These are phyloP conservation scores for Crenuchus spilurus DNA, from an alignment of 2,797 vertebrate species.

Conservation along the genomic window DNA sequence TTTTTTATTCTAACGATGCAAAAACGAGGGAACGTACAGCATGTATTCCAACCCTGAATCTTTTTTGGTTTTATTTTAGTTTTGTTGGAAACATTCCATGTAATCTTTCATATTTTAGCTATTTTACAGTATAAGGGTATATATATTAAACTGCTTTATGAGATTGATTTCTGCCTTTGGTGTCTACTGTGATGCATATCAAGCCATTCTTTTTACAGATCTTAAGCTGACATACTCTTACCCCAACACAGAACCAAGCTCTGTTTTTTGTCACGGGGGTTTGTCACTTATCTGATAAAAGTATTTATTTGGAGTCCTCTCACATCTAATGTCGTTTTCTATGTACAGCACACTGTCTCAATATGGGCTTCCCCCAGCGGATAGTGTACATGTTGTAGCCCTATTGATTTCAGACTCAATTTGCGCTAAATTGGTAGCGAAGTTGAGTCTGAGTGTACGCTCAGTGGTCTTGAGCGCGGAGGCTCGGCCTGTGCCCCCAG, in stretches of 20 bases:
- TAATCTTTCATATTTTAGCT: constrained; percentile 68
- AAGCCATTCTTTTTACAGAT: constrained; percentile 63
- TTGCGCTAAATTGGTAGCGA: constrained; percentile 67
- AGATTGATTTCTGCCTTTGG: constrained; percentile 41
- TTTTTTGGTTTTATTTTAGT: constrained; percentile 53
- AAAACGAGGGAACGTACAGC: constrained; percentile 75
- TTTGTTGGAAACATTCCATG: constrained; percentile 71
- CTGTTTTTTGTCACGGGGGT: not conserved
- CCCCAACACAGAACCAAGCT: constrained; percentile 14
- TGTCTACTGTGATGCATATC: constrained; percentile 59
- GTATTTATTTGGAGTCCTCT: constrained; percentile 50
- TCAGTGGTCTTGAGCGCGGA: constrained; percentile 24
- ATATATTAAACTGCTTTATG: constrained; percentile 43
- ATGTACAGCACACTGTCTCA: constrained; percentile 14
- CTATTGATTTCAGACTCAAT: constrained; percentile 71
- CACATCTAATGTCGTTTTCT: constrained; percentile 23
- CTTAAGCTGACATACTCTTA: constrained; percentile 61
- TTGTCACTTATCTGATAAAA: constrained; percentile 8
- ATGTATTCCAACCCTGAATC: constrained; percentile 59
- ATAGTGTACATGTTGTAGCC: constrained; percentile 61
- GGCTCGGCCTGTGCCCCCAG: constrained; percentile 37
- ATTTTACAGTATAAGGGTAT: constrained; percentile 60
- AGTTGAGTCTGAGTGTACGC: constrained; percentile 64
- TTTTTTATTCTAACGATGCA: constrained; percentile 74
- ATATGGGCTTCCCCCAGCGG: constrained; percentile 47